These are phyloP conservation scores for Speoplatyrhinus poulsoni DNA, from an alignment of 2,113 vertebrate species.

Conservation along the genomic window DNA sequence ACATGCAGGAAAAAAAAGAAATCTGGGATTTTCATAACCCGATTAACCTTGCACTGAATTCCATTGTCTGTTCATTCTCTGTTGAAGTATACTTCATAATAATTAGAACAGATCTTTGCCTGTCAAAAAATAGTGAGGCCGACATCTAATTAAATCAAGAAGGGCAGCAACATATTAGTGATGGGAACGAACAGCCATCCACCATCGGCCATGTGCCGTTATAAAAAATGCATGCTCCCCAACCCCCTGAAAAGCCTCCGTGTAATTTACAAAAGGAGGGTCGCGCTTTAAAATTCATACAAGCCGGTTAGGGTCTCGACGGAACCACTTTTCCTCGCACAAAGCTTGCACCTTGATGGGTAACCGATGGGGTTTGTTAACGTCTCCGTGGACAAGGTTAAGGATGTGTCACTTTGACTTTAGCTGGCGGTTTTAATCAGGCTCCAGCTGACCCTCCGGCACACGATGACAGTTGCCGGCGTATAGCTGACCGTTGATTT, in stretches of 20 bases:
- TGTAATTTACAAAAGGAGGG: conserved; percentile 54
- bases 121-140: conserved; percentile 64
- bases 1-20: conserved; percentile 1
- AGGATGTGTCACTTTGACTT: conserved; percentile 74
- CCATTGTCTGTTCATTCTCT: conserved; percentile 51
- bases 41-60: conserved; percentile 61
- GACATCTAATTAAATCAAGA: conserved; percentile 73
- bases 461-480: conserved; percentile 41
- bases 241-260: conserved; percentile 26
- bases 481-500: conserved; percentile 75
- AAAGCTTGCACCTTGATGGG: conserved; percentile 55
- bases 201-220: conserved; percentile 64
- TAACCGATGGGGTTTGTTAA: conserved; percentile 61
- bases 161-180: conserved; percentile 66
- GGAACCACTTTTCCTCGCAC: conserved; percentile 28
- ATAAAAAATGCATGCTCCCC: conserved; percentile 70
- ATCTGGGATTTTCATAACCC: conserved; percentile 68
- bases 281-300: conserved; percentile 22
- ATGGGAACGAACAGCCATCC: conserved; percentile 66
- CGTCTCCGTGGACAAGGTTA: conserved; percentile 67
- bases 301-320: neutral
- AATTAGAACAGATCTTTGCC: conserved; percentile 76
- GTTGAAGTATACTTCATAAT: conserved; percentile 63
- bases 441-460: conserved; percentile 67
- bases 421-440: conserved; percentile 69